Percentiles rank a stretch among this genome's conserved stretches.
phyloP scores from a whole-genome alignment of 2,797 vertebrate genomes.

The Melanotaenia maccullochi region DNA sequence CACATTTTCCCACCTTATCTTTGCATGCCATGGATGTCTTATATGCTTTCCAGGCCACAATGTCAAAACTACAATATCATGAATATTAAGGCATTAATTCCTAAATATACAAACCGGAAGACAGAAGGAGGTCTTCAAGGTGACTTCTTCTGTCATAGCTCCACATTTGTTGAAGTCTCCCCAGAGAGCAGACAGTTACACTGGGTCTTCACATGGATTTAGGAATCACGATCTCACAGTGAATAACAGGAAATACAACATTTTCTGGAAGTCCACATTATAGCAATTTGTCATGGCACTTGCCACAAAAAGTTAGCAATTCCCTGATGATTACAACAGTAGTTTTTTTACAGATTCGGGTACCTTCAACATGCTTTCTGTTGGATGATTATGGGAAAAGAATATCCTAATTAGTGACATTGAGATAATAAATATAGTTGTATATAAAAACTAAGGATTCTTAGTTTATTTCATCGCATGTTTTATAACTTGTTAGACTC shows the following conservation, averaged over 20 bases:
- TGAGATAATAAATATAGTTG: neutral
- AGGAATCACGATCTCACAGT: neutral
- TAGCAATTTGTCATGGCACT: neutral
- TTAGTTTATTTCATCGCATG: neutral
- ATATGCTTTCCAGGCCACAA: conserved; percentile 63
- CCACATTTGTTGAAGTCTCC: neutral
- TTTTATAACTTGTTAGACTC: neutral
- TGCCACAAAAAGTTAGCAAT: neutral
- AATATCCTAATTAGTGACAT: conserved; percentile 16
- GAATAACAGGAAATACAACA: neutral
- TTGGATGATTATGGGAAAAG: conserved; percentile 4
- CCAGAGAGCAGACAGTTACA: neutral
- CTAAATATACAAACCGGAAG: neutral
- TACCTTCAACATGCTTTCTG: neutral
- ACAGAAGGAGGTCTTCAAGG: neutral
- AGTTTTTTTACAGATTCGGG: neutral
- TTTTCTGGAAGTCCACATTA: neutral
- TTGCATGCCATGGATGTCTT: conserved; percentile 67
- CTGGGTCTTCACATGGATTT: neutral
- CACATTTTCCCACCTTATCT: conserved; percentile 47
- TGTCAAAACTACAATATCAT: conserved; percentile 44
- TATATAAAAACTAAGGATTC: too few species aligned
- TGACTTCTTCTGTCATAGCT: neutral
- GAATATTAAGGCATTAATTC: neutral
- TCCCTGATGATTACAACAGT: too few species aligned